A percentile compares a stretch with the other conserved stretches of the same genome.
These are phyloP conservation scores for Agrochola litura DNA, from an alignment of 2,888 invertebrate species.

Conservation along the genomic window DNA sequence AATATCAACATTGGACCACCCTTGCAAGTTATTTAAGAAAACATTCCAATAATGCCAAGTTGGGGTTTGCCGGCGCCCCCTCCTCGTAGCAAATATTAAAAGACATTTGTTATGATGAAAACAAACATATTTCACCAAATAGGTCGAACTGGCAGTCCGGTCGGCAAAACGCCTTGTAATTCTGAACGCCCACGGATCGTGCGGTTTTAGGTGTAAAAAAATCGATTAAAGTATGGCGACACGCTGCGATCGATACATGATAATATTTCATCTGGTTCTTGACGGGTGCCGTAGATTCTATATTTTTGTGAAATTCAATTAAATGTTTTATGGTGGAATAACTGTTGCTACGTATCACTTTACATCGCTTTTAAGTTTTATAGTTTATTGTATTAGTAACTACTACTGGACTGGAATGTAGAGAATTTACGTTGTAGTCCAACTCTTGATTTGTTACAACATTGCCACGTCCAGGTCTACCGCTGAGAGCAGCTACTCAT, in stretches of 20 bases:
- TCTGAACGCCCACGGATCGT: slow-evolving; percentile 86
- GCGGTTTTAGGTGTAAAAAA: slow-evolving; percentile 91
- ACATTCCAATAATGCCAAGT: slow-evolving; percentile 78
- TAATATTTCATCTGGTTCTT: slow-evolving; percentile 87
- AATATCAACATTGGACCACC: slow-evolving; percentile 82
- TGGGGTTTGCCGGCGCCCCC: slow-evolving; percentile 75
- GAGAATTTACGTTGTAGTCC: slow-evolving; percentile 72
- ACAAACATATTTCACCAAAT: slow-evolving; percentile 88
- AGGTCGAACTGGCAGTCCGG: slow-evolving; percentile 79
- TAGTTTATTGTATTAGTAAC: slow-evolving; percentile 75
- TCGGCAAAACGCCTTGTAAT: slow-evolving; percentile 89
- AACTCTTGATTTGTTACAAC: slow-evolving; percentile 32
- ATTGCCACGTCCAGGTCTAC: slow-evolving; percentile 11
- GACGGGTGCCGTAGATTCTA: slow-evolving; percentile 85
- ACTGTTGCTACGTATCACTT: slow-evolving; percentile 84
- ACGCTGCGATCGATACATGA: slow-evolving; percentile 89
- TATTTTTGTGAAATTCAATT: slow-evolving; percentile 89
- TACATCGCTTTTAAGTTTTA: slow-evolving; percentile 81
- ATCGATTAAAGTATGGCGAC: slow-evolving; percentile 89
- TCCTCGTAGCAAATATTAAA: slow-evolving; percentile 78
- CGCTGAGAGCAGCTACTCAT: neutral
- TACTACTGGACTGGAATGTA: slow-evolving; percentile 73
- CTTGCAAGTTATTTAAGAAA: slow-evolving; percentile 84
- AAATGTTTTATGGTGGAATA: slow-evolving; percentile 85
- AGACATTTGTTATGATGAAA: slow-evolving; percentile 85